phyloP scores from a whole-genome alignment of 2,113 vertebrate genomes.

The Ammodytes marinus region DNA sequence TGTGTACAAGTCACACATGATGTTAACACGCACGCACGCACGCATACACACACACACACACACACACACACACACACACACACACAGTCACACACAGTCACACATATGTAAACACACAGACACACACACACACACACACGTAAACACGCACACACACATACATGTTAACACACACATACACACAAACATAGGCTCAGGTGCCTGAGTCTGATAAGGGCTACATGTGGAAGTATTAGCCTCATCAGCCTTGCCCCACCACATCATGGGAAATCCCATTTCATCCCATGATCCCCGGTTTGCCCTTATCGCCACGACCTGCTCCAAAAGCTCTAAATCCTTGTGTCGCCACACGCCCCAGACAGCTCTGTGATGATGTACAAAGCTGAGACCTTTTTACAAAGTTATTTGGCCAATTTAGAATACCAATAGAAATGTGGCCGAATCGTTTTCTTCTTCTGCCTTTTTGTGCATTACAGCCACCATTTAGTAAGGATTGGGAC shows the following conservation, averaged over 20 bases:
- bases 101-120: too few species aligned
- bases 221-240: slow-evolving; percentile 54
- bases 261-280: slow-evolving; percentile 62
- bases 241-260: slow-evolving; percentile 40
- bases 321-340: slow-evolving; percentile 64
- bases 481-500: too few species aligned
- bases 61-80: not conserved
- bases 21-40: not conserved
- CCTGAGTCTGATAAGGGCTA: slow-evolving; percentile 66
- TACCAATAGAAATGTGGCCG: not conserved
- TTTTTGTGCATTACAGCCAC: not conserved
- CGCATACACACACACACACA: not conserved
- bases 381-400: not conserved
- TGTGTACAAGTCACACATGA: not conserved
- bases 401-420: not conserved
- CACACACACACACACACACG: not conserved
- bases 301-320: slow-evolving; percentile 66
- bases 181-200: slow-evolving; percentile 59
- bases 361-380: slow-evolving; percentile 57
- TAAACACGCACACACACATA: not conserved
- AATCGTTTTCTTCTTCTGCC: not conserved
- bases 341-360: slow-evolving; percentile 38
- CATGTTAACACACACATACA: not conserved
- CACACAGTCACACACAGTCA: too few species aligned
- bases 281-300: slow-evolving; percentile 57